A percentile compares a stretch with the other conserved stretches of the same genome.
Conservation (phyloP, 2,113 vertebrate species). For the Planiliza haematocheilus region DNA sequence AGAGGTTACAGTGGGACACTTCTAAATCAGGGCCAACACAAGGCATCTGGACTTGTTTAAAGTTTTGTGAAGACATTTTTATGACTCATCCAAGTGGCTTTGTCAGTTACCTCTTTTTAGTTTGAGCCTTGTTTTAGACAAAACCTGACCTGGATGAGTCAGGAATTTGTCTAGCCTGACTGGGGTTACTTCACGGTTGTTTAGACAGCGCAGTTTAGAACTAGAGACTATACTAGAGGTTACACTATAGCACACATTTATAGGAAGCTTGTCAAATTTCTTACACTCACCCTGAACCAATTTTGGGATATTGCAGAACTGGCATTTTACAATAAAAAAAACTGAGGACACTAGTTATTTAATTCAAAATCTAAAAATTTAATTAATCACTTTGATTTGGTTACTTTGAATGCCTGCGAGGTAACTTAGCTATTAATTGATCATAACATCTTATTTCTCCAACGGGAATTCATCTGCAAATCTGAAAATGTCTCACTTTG, state of each 20-base stretch:
- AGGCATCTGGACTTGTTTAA: no score
- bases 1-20: no score
- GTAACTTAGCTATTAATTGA: no score
- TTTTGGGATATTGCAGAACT: neutral
- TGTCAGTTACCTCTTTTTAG: no score
- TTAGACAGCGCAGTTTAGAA: neutral
- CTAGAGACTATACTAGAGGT: neutral
- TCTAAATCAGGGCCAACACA: no score
- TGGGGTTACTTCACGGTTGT: neutral
- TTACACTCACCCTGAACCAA: neutral
- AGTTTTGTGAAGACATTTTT: no score
- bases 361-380: neutral
- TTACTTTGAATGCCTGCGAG: neutral
- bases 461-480: neutral
- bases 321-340: neutral
- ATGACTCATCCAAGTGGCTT: no score
- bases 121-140: no score
- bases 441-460: neutral
- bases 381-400: neutral
- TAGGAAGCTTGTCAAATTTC: neutral
- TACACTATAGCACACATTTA: neutral
- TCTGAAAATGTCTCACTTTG: no score
- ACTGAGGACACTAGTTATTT: neutral
- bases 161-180: no score
- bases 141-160: no score